Evolutionary conservation across 2,888 invertebrate genomes (phyloP), one percentile per base, ranked within the genome.

Genomic region (Eristalinus aeneus): DNA sequence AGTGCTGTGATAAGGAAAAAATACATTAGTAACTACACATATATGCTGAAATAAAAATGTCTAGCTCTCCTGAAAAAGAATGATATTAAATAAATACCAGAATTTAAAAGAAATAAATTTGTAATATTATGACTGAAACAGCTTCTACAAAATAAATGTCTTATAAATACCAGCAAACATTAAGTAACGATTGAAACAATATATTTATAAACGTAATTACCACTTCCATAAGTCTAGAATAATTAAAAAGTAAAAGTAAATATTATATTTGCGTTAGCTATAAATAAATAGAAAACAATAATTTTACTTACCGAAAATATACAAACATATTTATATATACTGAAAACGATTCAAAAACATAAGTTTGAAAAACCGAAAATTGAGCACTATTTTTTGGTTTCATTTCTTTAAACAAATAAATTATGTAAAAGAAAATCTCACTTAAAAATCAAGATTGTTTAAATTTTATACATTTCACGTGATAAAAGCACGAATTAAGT

Each of bases 1-100:
- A 68, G 69, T 75, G 79, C 63, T 58, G 82, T 73, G 68, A 73
- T 60, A 71, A 82, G 67, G 63, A 73, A 71, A 81, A 82, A 56
- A 86, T 74, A 82, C 74, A 61, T 77, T 46, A 8, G 16, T 46
- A 82, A 79, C 67, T 88, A 76, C 78, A 76, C 64, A 85, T 88
- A 79, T 80, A 76, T 72, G 78, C 78, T 88, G 83, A 88, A 88
- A 89, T 72, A 88, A 88, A 85, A 88, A 88, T 79, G 88, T 86
- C 85, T 87, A 88, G 87, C 86, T 89, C 71, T 85, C 88, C 89
- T 89, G 89, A 88, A 88, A 89, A 88, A 87, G 88, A 88, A 88
- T 79, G 75, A 88, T 75, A 81, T 71, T 46, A 46, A 46, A 78
- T 82, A 88, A 73, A 87, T 88, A 77, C 73, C 81, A 79, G 63